Evolutionary conservation across 37 sponge, comb jelly and placozoan species (phyloP).

Genomic region (Petrosia ficiformis): DNA sequence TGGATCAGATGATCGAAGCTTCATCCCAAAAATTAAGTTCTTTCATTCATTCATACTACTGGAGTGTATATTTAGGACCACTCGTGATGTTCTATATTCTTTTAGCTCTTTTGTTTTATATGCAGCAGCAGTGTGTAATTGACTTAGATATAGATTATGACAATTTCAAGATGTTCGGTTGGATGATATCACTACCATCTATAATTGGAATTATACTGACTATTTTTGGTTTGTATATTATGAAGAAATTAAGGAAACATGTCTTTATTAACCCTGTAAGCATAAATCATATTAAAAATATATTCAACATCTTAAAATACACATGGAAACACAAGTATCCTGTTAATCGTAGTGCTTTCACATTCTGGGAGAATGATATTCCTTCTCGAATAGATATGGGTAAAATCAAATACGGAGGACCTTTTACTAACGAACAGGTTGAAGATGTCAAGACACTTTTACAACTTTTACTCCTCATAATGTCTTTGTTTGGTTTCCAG

Average conservation of each 20-base stretch:
- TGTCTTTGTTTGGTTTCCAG: too few species aligned
- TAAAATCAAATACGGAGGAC: conserved; percentile 21
- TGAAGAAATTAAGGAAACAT: too few species aligned
- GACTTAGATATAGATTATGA: background rate
- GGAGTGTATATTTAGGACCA: background rate
- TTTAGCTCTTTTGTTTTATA: too few species aligned
- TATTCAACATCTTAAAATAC: background rate
- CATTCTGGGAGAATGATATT: conserved; percentile 4
- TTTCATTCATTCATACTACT: too few species aligned
- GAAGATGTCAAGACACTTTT: conserved; percentile 11
- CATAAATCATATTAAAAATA: background rate
- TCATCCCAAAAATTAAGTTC: background rate
- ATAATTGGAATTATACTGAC: too few species aligned
- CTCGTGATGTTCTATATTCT: too few species aligned
- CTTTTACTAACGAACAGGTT: conserved; percentile 4
- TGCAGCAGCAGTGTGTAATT: background rate
- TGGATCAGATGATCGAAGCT: background rate
- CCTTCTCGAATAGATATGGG: conserved; percentile 8
- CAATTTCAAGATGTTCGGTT: background rate
- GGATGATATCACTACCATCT: background rate
- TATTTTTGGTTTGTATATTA: too few species aligned
- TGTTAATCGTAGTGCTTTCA: background rate
- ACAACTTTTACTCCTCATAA: conserved; percentile 3
- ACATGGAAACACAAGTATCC: background rate
- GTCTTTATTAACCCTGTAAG: background rate